These are phyloP conservation scores for Octomys mimax DNA, from an alignment of 2,797 vertebrate species.

Conservation along the genomic window DNA sequence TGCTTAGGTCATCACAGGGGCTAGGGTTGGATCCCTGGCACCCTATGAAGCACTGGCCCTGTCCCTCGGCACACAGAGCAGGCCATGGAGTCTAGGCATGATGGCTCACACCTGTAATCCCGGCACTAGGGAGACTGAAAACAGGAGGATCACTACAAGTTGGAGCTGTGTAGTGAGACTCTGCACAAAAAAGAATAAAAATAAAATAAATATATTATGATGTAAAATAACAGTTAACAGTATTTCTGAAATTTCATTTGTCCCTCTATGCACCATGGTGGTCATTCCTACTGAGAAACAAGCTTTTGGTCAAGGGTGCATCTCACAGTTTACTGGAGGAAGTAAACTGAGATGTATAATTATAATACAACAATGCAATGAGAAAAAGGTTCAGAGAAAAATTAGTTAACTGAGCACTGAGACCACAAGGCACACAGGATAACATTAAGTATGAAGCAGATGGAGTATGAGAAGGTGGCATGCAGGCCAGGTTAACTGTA, in stretches of 20 bases:
- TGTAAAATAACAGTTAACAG: neutral
- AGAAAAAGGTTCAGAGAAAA: neutral
- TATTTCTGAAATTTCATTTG: neutral
- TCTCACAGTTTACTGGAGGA: neutral
- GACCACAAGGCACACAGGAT: neutral
- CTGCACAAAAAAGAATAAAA: too few relatives aligned
- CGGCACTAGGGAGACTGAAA: too few relatives aligned
- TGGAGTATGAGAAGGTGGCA: too few relatives aligned
- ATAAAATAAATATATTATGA: neutral
- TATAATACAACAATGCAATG: neutral
- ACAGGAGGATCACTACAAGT: too few relatives aligned
- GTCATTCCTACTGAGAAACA: neutral
- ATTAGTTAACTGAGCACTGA: neutral
- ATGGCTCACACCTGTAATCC: too few relatives aligned
- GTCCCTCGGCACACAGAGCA: too few relatives aligned
- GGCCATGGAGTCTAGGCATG: too few relatives aligned
- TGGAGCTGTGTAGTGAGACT: too few relatives aligned
- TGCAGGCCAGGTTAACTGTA: neutral
- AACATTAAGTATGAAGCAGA: neutral
- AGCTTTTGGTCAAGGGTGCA: too few relatives aligned
- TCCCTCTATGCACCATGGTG: neutral
- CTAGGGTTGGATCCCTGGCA: too few relatives aligned
- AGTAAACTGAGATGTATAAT: neutral
- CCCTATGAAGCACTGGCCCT: too few relatives aligned
- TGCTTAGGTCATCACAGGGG: too few relatives aligned